Evolutionary conservation across 2,888 invertebrate genomes (phyloP), one percentile per base, ranked within the genome.

Genomic region (Drosophila buzzatii): DNA sequence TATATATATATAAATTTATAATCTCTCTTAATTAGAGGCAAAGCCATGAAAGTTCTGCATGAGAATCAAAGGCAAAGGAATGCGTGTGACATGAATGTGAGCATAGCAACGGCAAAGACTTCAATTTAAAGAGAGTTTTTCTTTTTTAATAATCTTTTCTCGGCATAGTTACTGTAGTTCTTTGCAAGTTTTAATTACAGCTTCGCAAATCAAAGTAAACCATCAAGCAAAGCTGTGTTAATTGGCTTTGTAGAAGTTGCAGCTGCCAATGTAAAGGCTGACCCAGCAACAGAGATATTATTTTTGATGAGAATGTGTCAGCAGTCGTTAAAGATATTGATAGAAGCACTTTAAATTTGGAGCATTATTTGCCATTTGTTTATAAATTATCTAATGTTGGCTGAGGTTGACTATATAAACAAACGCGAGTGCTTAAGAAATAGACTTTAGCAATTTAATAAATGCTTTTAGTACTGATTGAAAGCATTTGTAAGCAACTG

Each of bases 301-400:
- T 31, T n/a, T 47, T 1, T 2, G 1, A 27, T 31, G 10, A 2
- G 5, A n/a, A 31, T 31, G 31, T n/a, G n/a, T n/a, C 16, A 16
- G 9, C 16, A 27, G 10, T 2, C n/a, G 9, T 9, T 31, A 1
- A 2, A n/a, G 27, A 10, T 49, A 49, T 49, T 10, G 31, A 18
- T n/a, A 1, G 6, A 1, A n/a, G 1, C 2, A 10, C 6, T n/a
- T 49, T 2, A 49, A 6, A 10, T n/a, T n/a, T n/a, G 2, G 1
- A 10, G 1, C n/a, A 8, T 27, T 4, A 1, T 5, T 3, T 47
- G 47, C 16, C 45, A 45, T 47, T 27, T n/a, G 1, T 2, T 47
- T 47, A n/a, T 16, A 27, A n/a, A 27, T 8, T 9, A 1, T 27
- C 0, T 27, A 16, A 9, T 44, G 12, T 20, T 8, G 42, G 5